Evolutionary conservation across 2,797 vertebrate species (phyloP).

Genomic region (Potorous gilbertii): DNA sequence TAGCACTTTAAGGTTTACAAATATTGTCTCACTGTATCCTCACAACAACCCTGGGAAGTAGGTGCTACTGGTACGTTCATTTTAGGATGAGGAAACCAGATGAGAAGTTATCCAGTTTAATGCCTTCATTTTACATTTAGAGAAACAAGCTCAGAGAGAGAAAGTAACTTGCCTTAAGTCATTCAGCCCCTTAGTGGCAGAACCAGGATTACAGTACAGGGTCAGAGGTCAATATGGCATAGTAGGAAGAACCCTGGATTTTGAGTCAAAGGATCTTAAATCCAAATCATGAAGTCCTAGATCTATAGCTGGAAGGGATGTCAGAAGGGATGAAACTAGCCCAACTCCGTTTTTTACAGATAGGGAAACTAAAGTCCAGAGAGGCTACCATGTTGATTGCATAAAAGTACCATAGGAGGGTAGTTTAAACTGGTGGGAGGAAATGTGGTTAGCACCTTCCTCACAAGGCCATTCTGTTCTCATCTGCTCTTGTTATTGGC

Average conservation of each 20-base stretch:
- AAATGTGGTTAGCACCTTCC: neutral
- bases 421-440: neutral
- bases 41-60: neutral
- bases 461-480: neutral
- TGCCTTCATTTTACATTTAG: neutral
- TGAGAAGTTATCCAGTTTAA: neutral
- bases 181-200: neutral
- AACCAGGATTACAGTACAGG: neutral
- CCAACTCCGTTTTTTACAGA: neutral
- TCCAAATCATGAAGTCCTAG: neutral
- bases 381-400: neutral
- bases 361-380: neutral
- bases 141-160: neutral
- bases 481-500: neutral
- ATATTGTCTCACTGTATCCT: neutral
- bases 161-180: neutral
- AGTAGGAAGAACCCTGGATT: neutral
- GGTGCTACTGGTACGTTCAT: neutral
- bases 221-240: neutral
- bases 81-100: neutral
- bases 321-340: neutral
- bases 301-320: neutral
- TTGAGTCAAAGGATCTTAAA: neutral
- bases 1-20: neutral
- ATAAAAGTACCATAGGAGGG: neutral